Percentiles rank a stretch among this genome's conserved stretches.
These are phyloP conservation scores for Aculops lycopersici DNA, from an alignment of 1,140 invertebrate genomes.

Conservation along the genomic window DNA sequence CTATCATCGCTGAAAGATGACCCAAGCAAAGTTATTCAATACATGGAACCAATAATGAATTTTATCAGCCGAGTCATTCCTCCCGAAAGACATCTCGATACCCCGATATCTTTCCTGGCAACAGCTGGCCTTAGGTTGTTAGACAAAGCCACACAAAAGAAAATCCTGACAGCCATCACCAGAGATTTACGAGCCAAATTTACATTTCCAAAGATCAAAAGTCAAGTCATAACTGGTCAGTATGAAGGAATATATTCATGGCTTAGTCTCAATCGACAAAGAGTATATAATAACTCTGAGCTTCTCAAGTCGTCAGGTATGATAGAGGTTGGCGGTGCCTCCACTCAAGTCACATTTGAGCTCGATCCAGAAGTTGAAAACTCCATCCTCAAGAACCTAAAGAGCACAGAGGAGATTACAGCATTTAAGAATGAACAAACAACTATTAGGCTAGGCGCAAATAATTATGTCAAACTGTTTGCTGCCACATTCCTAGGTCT, in stretches of 20 bases:
- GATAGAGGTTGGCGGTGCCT: slow-evolving; percentile 26
- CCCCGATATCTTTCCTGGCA: slow-evolving; percentile 22
- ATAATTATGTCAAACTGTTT: slow-evolving; percentile 22
- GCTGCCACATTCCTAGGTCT: slow-evolving; percentile 24
- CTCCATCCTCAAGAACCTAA: slow-evolving; percentile 11
- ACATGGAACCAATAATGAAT: slow-evolving; percentile 17
- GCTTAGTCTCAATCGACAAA: slow-evolving; percentile 24
- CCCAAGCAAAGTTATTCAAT: slow-evolving; percentile 17
- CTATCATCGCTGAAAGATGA: slow-evolving; percentile 18
- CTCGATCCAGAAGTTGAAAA: slow-evolving; percentile 15
- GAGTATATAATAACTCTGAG: no score
- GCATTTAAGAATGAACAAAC: slow-evolving; percentile 13
- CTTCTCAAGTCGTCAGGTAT: no score
- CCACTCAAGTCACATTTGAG: slow-evolving; percentile 24
- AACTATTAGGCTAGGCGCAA: slow-evolving; percentile 20
- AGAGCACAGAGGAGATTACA: slow-evolving; percentile 2
- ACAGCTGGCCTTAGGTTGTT: slow-evolving; percentile 24
- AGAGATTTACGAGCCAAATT: slow-evolving; percentile 18
- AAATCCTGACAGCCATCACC: slow-evolving; percentile 19
- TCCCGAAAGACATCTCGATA: slow-evolving; percentile 16
- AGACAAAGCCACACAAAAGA: slow-evolving; percentile 14
- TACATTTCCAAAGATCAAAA: slow-evolving; percentile 18
- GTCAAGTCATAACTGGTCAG: slow-evolving; percentile 23
- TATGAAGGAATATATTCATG: slow-evolving; percentile 25
- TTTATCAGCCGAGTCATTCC: slow-evolving; percentile 20